Percentiles rank a stretch among this genome's conserved stretches.
Evolutionary conservation across 2,888 invertebrate species (phyloP).

Genomic region (Drosophila eohydei): DNA sequence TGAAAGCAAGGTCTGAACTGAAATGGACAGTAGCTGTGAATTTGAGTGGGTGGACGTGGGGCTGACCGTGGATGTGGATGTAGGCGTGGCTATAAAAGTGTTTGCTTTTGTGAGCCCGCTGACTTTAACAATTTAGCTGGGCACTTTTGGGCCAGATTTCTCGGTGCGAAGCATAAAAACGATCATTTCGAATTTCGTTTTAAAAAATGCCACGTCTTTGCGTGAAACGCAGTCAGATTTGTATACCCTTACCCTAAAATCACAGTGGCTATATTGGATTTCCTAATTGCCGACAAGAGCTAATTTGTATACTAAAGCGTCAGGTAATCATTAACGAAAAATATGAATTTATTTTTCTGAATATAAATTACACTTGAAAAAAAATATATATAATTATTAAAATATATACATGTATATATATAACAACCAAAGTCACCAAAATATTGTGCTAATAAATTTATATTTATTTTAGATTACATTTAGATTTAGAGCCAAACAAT

Average conservation of each 20-base stretch:
- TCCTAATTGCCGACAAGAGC: not conserved
- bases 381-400: not conserved
- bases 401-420: too few relatives aligned
- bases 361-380: not conserved
- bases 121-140: constrained; percentile 57
- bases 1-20: constrained; percentile 15
- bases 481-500: too few relatives aligned
- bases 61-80: not conserved
- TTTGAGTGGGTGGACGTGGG: constrained; percentile 12
- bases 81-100: constrained; percentile 28
- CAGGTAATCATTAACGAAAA: not conserved
- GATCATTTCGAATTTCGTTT: constrained; percentile 55
- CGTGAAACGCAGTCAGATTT: constrained; percentile 23
- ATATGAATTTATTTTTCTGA: not conserved
- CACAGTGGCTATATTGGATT: not conserved
- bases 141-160: constrained; percentile 50
- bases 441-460: too few relatives aligned
- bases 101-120: constrained; percentile 51
- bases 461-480: too few relatives aligned
- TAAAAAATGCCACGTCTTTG: constrained; percentile 46
- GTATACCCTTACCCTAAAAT: not conserved
- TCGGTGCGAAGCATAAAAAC: constrained; percentile 43
- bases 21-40: constrained; percentile 22
- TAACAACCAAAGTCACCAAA: too few relatives aligned
- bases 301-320: not conserved